Evolutionary conservation across 2,797 vertebrate species (phyloP), one percentile per base, ranked within the genome.

Genomic region (Catamblyrhynchus diadema): DNA sequence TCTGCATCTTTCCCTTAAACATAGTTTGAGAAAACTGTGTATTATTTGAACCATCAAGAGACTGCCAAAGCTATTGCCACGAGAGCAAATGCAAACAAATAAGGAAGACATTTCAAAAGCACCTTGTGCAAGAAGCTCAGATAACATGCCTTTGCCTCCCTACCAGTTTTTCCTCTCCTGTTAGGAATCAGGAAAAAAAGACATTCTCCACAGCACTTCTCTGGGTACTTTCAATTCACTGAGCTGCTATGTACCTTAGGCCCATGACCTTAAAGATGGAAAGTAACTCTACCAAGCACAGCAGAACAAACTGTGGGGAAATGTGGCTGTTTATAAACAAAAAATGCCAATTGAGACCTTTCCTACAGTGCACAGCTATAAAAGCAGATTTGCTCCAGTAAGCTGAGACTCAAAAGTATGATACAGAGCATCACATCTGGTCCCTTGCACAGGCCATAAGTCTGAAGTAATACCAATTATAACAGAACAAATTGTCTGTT

Each of bases 21-120:
- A 14, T 0, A 57, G 22, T 67, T 79, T 45, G 88, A 67, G 44
- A 45, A 27, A 83, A 70, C 24, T 3, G 35, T 33, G 35, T 22
- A 56, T 51, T 91, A 60, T 21, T 33, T 79, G 61, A 88, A 82
- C 64, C 81, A 84, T 12, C 53, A 78, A 45, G 24, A 45, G 54
- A 42, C 18, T 91, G 47, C 44, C 85, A 50, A 25, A 84, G 45
- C 48, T 62, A 44, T 5, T 75, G 25, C 24, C 85, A 78, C 7
- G 6, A 42, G 62, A 86, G 47, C 62, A 74, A 81, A 88, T 59
- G 62, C 70, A 90, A 95, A 94, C 73, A 86, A 83, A 84, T 87
- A 96, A 61, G 78, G 70, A 94, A 87, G 81, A 90, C 42, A 2
- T 78, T 91, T 88, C 66, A 88, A 81, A 93, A 88, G 44, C 41